Conservation (phyloP, 2,797 vertebrate species). For the Melopsittacus undulatus region DNA sequence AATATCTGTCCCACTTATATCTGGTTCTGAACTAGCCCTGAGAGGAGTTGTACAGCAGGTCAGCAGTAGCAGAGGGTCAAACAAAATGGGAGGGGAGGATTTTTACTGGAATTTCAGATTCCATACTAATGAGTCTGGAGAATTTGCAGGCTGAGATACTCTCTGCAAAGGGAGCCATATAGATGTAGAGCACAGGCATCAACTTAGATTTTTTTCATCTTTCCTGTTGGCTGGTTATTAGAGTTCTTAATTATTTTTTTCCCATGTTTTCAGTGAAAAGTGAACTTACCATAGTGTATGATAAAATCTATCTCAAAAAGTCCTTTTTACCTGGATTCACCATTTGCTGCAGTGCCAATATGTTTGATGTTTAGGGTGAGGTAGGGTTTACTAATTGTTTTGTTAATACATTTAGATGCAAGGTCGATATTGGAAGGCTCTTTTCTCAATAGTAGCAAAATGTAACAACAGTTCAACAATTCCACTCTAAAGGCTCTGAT, state of each 20-base stretch:
- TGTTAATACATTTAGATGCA: not conserved
- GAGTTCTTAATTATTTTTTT: conserved; percentile 13
- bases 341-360: not conserved
- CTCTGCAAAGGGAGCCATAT: not conserved
- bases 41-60: not conserved
- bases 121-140: conserved; percentile 18
- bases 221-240: conserved; percentile 16
- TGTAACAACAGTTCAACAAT: not conserved
- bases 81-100: not conserved
- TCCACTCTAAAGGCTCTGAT: not conserved
- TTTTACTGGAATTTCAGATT: conserved; percentile 37
- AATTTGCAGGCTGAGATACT: not conserved
- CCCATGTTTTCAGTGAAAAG: conserved; percentile 10
- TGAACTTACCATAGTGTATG: not conserved
- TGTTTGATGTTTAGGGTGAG: not conserved
- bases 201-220: conserved; percentile 39
- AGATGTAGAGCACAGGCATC: not conserved
- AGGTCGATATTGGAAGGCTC: not conserved
- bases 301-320: not conserved
- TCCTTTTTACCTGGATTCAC: not conserved
- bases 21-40: not conserved
- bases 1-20: not conserved
- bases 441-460: not conserved
- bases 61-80: conserved; percentile 30
- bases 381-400: fast-evolving